Conservation (phyloP, 2,797 vertebrate species). For the Gobio occitaniae region DNA sequence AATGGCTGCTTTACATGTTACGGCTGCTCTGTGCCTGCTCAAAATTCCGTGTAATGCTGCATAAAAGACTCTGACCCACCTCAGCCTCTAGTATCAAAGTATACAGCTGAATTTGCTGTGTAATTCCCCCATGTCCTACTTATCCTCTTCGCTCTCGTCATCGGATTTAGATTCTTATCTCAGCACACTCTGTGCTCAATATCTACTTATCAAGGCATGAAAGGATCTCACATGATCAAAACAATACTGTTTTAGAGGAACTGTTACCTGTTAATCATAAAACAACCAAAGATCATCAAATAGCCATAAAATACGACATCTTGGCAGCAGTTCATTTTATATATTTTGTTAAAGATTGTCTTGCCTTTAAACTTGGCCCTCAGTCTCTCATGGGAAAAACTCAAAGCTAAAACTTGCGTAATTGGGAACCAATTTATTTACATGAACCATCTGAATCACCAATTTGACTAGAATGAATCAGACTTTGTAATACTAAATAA, state of each 20-base stretch:
- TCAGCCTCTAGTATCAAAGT: neutral
- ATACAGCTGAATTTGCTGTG: neutral
- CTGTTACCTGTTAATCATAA: neutral
- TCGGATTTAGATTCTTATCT: conserved; percentile 35
- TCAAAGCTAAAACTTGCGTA: neutral
- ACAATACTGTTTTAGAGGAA: neutral
- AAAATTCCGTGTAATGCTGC: neutral
- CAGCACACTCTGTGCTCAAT: conserved; percentile 29
- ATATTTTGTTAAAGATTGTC: neutral
- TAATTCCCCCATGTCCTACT: conserved; percentile 23
- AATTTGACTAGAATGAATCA: neutral
- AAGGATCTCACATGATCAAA: conserved; percentile 26
- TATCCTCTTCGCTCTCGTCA: conserved; percentile 21
- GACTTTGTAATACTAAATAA: neutral
- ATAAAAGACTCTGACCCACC: neutral
- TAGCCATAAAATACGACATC: neutral
- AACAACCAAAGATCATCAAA: neutral
- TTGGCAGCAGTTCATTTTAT: neutral
- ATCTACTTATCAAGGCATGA: conserved; percentile 23
- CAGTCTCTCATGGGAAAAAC: neutral
- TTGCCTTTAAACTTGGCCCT: neutral
- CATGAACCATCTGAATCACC: neutral
- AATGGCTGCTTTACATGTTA: no score
- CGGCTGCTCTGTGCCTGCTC: neutral
- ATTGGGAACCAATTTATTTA: neutral